A percentile compares a stretch with the other conserved stretches of the same genome.
phyloP scores from a whole-genome alignment of 2,888 invertebrate genomes.

The Marasmarcha lunaedactyla region DNA sequence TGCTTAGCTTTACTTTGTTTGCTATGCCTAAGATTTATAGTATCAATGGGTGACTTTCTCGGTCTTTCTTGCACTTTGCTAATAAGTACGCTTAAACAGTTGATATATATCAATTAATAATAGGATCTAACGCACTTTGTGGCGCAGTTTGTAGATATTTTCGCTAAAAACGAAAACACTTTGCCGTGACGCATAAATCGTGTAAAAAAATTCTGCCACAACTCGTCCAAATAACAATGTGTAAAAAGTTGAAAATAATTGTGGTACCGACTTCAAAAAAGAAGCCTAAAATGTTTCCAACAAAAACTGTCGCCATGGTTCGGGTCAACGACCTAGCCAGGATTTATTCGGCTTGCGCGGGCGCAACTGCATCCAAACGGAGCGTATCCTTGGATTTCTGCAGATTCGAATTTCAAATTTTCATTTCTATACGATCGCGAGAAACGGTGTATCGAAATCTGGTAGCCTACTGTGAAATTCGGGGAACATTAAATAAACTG shows the following conservation, averaged over 20 bases:
- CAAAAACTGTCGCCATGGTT: constrained; percentile 56
- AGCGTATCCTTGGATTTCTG: constrained; percentile 44
- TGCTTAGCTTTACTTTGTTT: constrained; percentile 5
- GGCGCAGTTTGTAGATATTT: not conserved
- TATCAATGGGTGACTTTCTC: too few species aligned
- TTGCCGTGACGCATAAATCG: constrained; percentile 36
- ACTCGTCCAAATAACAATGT: constrained; percentile 28
- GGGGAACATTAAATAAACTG: not conserved
- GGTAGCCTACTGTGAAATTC: constrained; percentile 3
- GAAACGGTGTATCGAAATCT: constrained; percentile 34
- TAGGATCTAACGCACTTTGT: too few species aligned
- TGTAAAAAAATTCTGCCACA: constrained; percentile 27
- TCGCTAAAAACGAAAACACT: not conserved
- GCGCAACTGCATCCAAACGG: constrained; percentile 26
- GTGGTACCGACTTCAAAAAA: constrained; percentile 42
- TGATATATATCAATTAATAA: too few species aligned
- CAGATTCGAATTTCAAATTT: constrained; percentile 66
- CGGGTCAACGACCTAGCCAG: constrained; percentile 42
- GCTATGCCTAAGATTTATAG: not conserved
- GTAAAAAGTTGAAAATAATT: constrained; percentile 64
- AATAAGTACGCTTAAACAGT: too few species aligned
- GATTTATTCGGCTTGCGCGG: constrained; percentile 47
- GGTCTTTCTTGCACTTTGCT: too few species aligned
- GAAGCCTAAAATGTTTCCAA: constrained; percentile 46
- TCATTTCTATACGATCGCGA: constrained; percentile 47